Conservation (phyloP, 2,113 vertebrate species). For the Spea multiplicata region DNA sequence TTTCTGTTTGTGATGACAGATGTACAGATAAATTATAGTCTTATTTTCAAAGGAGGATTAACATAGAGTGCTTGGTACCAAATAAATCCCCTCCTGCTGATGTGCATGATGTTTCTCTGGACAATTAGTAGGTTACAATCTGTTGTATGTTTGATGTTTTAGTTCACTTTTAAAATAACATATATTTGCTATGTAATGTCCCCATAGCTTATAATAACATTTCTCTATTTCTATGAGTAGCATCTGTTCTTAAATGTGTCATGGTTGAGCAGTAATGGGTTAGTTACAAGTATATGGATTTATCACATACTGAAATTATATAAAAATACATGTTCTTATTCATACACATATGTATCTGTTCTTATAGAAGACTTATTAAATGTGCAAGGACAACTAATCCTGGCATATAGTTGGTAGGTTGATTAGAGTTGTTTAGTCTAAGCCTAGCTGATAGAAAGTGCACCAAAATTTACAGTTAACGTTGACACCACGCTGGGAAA, state of each 20-base stretch:
- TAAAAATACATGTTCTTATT: no score
- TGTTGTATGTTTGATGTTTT: constrained; percentile 4
- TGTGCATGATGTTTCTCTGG: background rate
- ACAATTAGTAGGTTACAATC: constrained; percentile 13
- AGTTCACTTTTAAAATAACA: background rate
- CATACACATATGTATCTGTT: no score
- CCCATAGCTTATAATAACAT: background rate
- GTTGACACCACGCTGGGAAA: no score
- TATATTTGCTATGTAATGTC: background rate
- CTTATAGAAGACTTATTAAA: no score
- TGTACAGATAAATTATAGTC: constrained; percentile 1
- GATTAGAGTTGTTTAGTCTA: no score
- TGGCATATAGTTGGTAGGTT: no score
- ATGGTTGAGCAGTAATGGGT: background rate
- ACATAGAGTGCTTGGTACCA: background rate
- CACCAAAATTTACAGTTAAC: no score
- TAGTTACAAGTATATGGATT: no score
- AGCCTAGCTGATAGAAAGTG: no score
- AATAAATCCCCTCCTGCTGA: constrained; percentile 3
- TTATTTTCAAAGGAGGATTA: constrained; percentile 14
- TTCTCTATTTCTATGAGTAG: background rate
- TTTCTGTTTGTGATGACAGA: background rate
- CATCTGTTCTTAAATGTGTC: background rate
- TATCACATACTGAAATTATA: no score
- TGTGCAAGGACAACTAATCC: no score